Percentiles rank a stretch among this genome's conserved stretches.
Conservation (phyloP, 2,113 vertebrate species). For the Urocitellus parryii region DNA sequence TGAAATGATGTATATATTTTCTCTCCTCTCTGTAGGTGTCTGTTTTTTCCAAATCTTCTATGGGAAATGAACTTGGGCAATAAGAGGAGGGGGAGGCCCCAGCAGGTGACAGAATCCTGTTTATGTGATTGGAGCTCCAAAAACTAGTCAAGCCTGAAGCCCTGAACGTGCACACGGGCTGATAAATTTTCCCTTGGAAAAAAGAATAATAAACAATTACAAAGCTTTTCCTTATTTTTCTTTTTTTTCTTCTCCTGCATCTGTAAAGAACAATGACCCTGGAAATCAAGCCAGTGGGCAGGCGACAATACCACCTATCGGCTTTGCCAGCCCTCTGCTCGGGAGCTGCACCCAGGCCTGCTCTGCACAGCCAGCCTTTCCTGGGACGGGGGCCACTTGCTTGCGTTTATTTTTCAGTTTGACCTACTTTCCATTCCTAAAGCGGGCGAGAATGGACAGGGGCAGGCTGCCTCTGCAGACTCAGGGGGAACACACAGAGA, state of each 20-base stretch:
- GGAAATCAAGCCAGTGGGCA: background rate
- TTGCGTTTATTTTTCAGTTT: background rate
- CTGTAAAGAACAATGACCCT: background rate
- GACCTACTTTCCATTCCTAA: background rate
- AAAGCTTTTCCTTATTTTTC: no score
- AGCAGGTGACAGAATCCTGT: background rate
- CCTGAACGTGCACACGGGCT: fast-evolving
- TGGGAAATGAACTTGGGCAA: background rate
- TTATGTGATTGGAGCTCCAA: background rate
- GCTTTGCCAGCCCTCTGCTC: no score
- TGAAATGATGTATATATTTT: background rate
- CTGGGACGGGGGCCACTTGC: background rate
- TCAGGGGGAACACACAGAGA: background rate
- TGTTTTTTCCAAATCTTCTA: background rate
- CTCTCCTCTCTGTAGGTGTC: background rate
- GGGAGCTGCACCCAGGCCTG: no score
- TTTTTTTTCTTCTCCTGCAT: background rate
- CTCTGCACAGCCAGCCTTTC: background rate
- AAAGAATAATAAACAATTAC: background rate
- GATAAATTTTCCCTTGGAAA: background rate
- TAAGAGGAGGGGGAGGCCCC: background rate
- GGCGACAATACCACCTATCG: fast-evolving
- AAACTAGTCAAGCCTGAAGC: background rate
- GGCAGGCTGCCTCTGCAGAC: fast-evolving
- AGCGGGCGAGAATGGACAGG: background rate